Evolutionary conservation across 2,888 invertebrate genomes (phyloP).

Genomic region (Panzeria rudis): DNA sequence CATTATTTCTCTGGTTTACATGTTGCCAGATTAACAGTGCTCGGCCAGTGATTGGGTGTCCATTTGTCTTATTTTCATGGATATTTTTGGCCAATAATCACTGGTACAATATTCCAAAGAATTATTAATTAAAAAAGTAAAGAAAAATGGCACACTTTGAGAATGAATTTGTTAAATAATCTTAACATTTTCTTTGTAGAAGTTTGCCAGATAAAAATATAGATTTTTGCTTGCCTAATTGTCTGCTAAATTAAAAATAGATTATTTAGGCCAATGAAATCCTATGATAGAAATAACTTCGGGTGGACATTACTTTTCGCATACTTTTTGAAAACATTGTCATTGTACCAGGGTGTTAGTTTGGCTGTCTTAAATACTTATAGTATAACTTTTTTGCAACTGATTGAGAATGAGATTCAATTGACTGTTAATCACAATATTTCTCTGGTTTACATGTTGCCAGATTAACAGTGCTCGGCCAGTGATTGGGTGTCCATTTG

Average conservation of each 20-base stretch:
- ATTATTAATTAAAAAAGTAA: not conserved
- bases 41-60: conserved; percentile 77
- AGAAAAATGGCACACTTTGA: conserved; percentile 44
- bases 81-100: conserved; percentile 77
- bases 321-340: no score
- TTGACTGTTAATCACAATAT: conserved; percentile 18
- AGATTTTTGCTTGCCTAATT: conserved; percentile 82
- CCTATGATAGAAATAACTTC: conserved; percentile 22
- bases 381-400: conserved; percentile 12
- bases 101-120: conserved; percentile 70
- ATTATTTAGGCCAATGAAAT: conserved; percentile 79
- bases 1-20: conserved; percentile 23
- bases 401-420: conserved; percentile 44
- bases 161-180: conserved; percentile 51
- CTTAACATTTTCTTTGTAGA: conserved; percentile 68
- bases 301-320: not conserved
- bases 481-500: conserved; percentile 79
- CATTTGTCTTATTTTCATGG: conserved; percentile 74
- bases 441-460: conserved; percentile 39
- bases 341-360: conserved; percentile 77
- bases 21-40: conserved; percentile 57
- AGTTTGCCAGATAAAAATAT: conserved; percentile 78
- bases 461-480: conserved; percentile 54
- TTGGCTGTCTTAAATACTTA: conserved; percentile 73
- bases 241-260: conserved; percentile 73